Percentiles rank a stretch among this genome's conserved stretches.
These are phyloP conservation scores for Synergus itoensis DNA, from an alignment of 2,888 invertebrate species.

Conservation along the genomic window DNA sequence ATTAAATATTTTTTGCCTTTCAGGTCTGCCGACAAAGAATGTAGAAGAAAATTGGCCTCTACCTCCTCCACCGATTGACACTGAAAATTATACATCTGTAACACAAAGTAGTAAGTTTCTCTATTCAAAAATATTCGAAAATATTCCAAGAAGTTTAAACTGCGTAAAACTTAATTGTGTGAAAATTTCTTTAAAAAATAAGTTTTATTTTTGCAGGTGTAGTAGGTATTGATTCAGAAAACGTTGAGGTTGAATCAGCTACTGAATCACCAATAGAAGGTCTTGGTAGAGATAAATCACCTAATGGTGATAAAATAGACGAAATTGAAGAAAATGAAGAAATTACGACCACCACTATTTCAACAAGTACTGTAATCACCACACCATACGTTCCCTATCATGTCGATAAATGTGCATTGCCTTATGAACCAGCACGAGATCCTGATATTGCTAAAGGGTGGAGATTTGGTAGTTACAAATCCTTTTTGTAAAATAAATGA, in stretches of 20 bases:
- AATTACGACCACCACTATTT: slow-evolving; percentile 72
- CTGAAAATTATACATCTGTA: slow-evolving; percentile 56
- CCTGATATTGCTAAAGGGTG: slow-evolving; percentile 81
- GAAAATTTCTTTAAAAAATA: neutral
- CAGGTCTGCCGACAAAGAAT: slow-evolving; percentile 44
- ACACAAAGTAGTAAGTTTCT: slow-evolving; percentile 61
- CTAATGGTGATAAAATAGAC: slow-evolving; percentile 27
- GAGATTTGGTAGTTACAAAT: slow-evolving; percentile 81
- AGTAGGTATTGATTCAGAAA: slow-evolving; percentile 51
- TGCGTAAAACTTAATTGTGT: too few species aligned
- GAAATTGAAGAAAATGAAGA: slow-evolving; percentile 61
- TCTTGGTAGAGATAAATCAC: slow-evolving; percentile 41
- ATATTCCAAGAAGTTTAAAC: too few species aligned
- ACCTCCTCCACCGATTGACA: slow-evolving; percentile 47
- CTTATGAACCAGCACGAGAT: slow-evolving; percentile 79
- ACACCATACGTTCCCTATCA: slow-evolving; percentile 62
- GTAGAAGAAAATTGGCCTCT: slow-evolving; percentile 46
- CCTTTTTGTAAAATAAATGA: neutral
- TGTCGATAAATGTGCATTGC: slow-evolving; percentile 79
- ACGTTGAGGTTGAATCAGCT: slow-evolving; percentile 43
- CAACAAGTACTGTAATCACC: slow-evolving; percentile 64
- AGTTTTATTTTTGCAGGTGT: slow-evolving; percentile 51
- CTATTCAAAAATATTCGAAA: neutral
- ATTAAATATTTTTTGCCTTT: neutral
- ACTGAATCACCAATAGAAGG: slow-evolving; percentile 60